phyloP scores from a whole-genome alignment of 2,797 vertebrate genomes.

The Accipiter minullus region DNA sequence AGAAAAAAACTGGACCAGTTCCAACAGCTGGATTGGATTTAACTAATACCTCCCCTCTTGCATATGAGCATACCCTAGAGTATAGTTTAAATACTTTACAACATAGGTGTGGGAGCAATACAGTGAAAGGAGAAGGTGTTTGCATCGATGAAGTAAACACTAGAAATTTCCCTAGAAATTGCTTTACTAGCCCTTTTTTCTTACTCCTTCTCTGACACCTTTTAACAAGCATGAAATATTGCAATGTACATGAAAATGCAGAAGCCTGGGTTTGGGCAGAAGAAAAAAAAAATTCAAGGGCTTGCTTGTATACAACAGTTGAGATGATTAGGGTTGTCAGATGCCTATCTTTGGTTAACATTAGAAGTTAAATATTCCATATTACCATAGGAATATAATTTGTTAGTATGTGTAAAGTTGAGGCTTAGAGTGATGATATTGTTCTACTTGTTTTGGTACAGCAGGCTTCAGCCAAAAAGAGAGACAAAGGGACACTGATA shows the following conservation, averaged over 20 bases:
- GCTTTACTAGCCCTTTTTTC: not conserved
- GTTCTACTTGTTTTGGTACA: not conserved
- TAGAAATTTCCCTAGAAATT: not conserved
- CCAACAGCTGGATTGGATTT: slow-evolving; percentile 17
- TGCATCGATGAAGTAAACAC: not conserved
- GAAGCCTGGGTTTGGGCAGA: not conserved
- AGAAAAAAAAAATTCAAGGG: not conserved
- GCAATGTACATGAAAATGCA: not conserved
- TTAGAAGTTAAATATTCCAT: not conserved
- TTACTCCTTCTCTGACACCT: not conserved
- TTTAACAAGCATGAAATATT: not conserved
- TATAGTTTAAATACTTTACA: not conserved
- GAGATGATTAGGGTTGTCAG: not conserved
- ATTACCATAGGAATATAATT: not conserved
- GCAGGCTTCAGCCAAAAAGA: not conserved
- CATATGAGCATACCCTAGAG: not conserved
- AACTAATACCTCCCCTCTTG: not conserved
- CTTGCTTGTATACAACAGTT: not conserved
- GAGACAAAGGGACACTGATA: not conserved
- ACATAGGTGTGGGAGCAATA: not conserved
- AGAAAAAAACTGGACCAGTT: not conserved
- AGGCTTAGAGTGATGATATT: not conserved
- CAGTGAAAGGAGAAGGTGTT: not conserved
- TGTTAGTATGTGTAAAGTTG: not conserved
- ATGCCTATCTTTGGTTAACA: not conserved